Conservation (phyloP, 1,140 invertebrate genomes). For the Apis mellifera region DNA sequence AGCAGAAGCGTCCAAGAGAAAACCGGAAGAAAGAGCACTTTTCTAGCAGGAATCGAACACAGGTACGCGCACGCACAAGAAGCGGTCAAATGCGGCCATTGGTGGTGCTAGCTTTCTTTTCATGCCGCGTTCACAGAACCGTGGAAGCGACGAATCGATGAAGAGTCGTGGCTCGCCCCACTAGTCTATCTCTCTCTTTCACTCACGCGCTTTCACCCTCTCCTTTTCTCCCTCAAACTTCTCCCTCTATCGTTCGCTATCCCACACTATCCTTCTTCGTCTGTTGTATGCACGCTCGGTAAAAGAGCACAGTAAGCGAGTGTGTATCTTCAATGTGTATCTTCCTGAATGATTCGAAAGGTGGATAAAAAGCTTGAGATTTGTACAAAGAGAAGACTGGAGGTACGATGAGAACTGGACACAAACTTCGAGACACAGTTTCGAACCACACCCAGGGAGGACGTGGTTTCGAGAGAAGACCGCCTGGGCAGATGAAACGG, state of each 20-base stretch:
- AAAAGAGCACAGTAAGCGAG: not conserved
- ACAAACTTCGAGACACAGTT: slow-evolving; percentile 37
- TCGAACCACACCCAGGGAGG: slow-evolving; percentile 67
- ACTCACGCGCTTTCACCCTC: slow-evolving; percentile 14
- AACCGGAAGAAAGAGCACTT: not conserved
- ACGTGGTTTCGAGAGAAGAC: slow-evolving; percentile 56
- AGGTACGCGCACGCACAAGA: slow-evolving; percentile 16
- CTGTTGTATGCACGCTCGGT: not conserved
- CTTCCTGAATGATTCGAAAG: not conserved
- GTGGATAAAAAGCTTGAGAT: not conserved
- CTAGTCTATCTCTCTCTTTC: slow-evolving; percentile 29
- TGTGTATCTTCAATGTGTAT: not conserved
- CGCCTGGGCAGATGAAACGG: slow-evolving; percentile 54
- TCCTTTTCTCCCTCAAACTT: not conserved
- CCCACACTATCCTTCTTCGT: not conserved
- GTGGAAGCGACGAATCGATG: slow-evolving; percentile 63
- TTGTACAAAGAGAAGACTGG: not conserved
- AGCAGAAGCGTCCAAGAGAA: not conserved
- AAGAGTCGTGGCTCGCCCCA: slow-evolving; percentile 55
- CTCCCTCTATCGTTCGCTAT: slow-evolving; percentile 3
- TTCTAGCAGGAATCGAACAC: not conserved
- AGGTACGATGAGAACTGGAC: slow-evolving; percentile 16
- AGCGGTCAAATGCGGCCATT: slow-evolving; percentile 35
- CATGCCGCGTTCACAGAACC: slow-evolving; percentile 56
- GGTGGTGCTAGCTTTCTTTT: slow-evolving; percentile 44